Base-by-base conservation (phyloP, 2,797 vertebrate species). In the Buphagus erythrorhynchus region DNA sequence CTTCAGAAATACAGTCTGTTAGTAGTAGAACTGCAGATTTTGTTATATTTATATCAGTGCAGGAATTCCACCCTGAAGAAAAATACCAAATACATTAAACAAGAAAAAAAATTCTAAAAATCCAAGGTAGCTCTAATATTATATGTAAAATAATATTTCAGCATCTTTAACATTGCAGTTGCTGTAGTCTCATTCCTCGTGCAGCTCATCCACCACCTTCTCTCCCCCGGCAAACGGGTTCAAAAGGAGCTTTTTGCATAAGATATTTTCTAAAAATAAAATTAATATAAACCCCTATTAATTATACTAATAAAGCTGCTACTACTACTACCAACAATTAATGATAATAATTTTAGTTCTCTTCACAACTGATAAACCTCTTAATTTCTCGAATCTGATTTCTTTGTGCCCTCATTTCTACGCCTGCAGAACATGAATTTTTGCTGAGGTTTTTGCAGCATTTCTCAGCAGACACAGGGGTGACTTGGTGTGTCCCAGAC, bases 381-480 rank as follows among this genome's bases (percentile, higher is more conserved):
- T 46, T 38, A 16, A 22, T 77, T 93, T 85, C 21, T 71, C 0
- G 0, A 28, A 8, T 16, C n/a, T 10, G 46, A 13, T 33, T 74
- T 65, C 42, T 89, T 52, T 13, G 4, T 6, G 11, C 42, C 9
- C 2, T 0, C 5, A 3, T 72, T 42, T 49, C 16, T 31, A 11
- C 0, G 0, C 20, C 33, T 10, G 14, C 5, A 10, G 42, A 54
- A 33, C 31, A 6, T 0, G 20, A 22, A 18, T 43, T 62, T 68
- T 62, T 57, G 14, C 38, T 10, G 28, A 2, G 54, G 24, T 58
- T 86, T 82, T 81, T n/a, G 28, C 43, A 9, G 26, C 7, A 9
- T 61, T 93, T 78, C n/a, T 25, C 28, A 8, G 29, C 24, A 8
- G 65, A 52, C 52, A 29, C 1, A 0, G 45, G 7, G 26, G 10